These are phyloP conservation scores for Agapornis canus DNA, from an alignment of 2,797 vertebrate genomes.

Conservation along the genomic window DNA sequence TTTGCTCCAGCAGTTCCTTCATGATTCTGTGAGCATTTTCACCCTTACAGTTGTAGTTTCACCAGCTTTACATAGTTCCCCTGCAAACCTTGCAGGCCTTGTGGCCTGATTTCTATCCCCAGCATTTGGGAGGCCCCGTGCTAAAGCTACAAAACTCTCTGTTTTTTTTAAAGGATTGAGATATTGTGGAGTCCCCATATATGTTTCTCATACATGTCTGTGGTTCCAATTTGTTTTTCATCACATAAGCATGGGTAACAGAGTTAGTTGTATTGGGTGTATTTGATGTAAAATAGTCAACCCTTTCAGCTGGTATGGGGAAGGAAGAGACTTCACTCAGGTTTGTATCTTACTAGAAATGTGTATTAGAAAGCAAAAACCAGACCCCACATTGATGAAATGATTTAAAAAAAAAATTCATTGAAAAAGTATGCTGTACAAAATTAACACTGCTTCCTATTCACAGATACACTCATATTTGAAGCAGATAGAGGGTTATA, in stretches of 20 bases:
- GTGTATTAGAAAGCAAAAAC: background rate
- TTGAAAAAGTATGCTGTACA: background rate
- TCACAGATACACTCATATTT: background rate
- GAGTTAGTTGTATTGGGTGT: background rate
- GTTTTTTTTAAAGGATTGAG: background rate
- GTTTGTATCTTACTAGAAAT: background rate
- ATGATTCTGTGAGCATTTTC: background rate
- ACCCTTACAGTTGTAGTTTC: background rate
- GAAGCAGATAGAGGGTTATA: background rate
- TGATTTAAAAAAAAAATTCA: background rate
- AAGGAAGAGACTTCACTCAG: background rate
- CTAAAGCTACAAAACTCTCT: background rate
- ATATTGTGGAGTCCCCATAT: background rate
- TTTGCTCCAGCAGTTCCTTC: background rate
- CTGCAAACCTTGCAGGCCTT: background rate
- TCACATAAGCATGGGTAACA: background rate
- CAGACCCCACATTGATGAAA: background rate
- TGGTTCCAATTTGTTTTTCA: conserved; percentile 23
- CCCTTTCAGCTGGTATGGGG: background rate
- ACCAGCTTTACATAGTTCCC: background rate
- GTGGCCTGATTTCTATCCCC: background rate
- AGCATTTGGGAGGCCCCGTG: background rate
- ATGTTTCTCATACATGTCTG: background rate
- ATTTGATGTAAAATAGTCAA: background rate
- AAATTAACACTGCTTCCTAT: background rate